These are phyloP conservation scores for Elaeidobius kamerunicus DNA, from an alignment of 2,888 invertebrate species.

Conservation along the genomic window DNA sequence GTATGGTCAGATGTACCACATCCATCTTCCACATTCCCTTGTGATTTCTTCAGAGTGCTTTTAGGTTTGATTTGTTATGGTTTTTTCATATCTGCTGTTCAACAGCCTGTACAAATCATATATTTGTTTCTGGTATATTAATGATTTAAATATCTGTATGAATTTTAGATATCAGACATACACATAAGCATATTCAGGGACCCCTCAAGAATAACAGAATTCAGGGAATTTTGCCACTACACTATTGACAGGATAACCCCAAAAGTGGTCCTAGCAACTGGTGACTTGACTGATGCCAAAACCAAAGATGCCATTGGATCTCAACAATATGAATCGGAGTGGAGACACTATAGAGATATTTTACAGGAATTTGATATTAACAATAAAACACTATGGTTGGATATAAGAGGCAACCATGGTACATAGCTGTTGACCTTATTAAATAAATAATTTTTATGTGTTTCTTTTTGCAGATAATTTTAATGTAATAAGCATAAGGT, in stretches of 20 bases:
- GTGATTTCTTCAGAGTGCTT: too few relatives aligned
- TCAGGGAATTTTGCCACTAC: slow-evolving; percentile 74
- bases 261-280: slow-evolving; percentile 75
- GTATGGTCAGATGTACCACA: too few relatives aligned
- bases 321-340: slow-evolving; percentile 76
- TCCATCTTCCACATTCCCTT: too few relatives aligned
- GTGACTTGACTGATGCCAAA: slow-evolving; percentile 88
- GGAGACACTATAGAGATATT: slow-evolving; percentile 72
- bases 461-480: slow-evolving; percentile 84
- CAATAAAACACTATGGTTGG: slow-evolving; percentile 76
- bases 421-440: too few relatives aligned
- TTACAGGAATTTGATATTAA: slow-evolving; percentile 64
- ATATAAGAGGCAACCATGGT: slow-evolving; percentile 92
- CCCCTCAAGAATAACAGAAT: slow-evolving; percentile 67
- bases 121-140: not conserved
- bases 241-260: slow-evolving; percentile 74
- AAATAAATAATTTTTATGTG: not conserved
- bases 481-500: slow-evolving; percentile 68
- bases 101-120: not conserved
- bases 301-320: slow-evolving; percentile 75
- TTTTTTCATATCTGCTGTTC: too few relatives aligned
- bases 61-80: too few relatives aligned
- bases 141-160: not conserved
- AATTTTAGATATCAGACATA: slow-evolving; percentile 76
- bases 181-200: slow-evolving; percentile 86